Conservation (phyloP, 2,113 vertebrate genomes). For the Gallinago undulata region DNA sequence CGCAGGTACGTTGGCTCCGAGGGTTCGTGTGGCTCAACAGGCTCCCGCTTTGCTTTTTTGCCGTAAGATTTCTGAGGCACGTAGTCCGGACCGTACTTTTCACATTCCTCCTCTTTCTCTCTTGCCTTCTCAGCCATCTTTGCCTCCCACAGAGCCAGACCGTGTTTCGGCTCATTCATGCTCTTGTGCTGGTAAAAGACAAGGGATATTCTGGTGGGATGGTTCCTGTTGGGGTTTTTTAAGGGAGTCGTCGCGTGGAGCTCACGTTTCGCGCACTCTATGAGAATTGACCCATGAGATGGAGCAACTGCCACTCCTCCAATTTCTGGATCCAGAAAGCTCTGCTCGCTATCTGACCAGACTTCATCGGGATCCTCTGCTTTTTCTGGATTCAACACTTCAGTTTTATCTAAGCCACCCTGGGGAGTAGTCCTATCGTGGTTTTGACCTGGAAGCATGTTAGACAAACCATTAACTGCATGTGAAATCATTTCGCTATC, state of each 20-base stretch:
- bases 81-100: conserved; percentile 86
- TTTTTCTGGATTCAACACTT: conserved; percentile 69
- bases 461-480: conserved; percentile 73
- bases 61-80: conserved; percentile 86
- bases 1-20: conserved; percentile 85
- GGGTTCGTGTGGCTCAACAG: conserved; percentile 78
- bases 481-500: conserved; percentile 76
- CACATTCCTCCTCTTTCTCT: conserved; percentile 92
- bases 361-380: conserved; percentile 83
- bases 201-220: conserved; percentile 93
- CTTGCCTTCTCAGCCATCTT: conserved; percentile 96
- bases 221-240: conserved; percentile 89
- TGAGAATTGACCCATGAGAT: conserved; percentile 94
- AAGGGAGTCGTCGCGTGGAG: conserved; percentile 94
- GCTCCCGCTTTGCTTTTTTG: conserved; percentile 90
- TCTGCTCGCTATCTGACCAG: conserved; percentile 98
- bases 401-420: conserved; percentile 68
- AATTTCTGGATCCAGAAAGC: conserved; percentile 93
- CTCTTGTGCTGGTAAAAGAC: conserved; percentile 99
- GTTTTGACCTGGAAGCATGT: conserved; percentile 77
- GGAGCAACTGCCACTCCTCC: conserved; percentile 97
- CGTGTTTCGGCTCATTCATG: conserved; percentile 95
- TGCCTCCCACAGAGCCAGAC: conserved; percentile 93
- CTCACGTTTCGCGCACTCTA: conserved; percentile 96
- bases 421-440: conserved; percentile 76